A percentile compares a stretch with the other conserved stretches of the same genome.
Conservation (phyloP, 2,797 vertebrate genomes). For the Ctenochaetus hawaiiensis region DNA sequence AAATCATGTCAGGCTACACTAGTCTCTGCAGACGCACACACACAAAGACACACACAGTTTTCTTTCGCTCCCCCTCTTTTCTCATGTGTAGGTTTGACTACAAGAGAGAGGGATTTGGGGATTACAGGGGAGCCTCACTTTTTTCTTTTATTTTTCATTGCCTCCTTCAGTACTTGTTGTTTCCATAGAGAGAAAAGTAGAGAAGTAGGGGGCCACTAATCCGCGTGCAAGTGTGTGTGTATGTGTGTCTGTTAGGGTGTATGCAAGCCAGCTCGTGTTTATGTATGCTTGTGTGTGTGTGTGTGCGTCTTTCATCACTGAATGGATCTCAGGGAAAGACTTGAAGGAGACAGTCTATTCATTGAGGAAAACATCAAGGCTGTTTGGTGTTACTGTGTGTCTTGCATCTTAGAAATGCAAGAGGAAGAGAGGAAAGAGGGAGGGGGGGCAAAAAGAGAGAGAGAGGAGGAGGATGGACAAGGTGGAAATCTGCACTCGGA, state of each 20-base stretch:
- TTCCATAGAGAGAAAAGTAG: slow-evolving; percentile 64
- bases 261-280: slow-evolving; percentile 33
- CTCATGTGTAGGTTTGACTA: slow-evolving; percentile 71
- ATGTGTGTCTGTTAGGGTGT: slow-evolving; percentile 20
- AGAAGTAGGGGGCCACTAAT: slow-evolving; percentile 64
- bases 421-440: slow-evolving; percentile 29
- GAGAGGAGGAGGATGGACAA: slow-evolving; percentile 60
- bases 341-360: slow-evolving; percentile 70
- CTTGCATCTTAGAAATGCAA: slow-evolving; percentile 57
- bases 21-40: slow-evolving; percentile 70
- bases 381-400: slow-evolving; percentile 47
- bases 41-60: slow-evolving; percentile 19
- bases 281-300: slow-evolving; percentile 17
- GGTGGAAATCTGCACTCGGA: slow-evolving; percentile 75
- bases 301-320: slow-evolving; percentile 59
- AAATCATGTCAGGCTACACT: slow-evolving; percentile 83
- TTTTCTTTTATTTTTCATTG: slow-evolving; percentile 57
- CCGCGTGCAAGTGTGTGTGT: slow-evolving; percentile 33
- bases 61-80: slow-evolving; percentile 45
- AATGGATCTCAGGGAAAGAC: slow-evolving; percentile 67
- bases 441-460: slow-evolving; percentile 20
- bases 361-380: slow-evolving; percentile 71
- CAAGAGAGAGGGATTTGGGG: slow-evolving; percentile 72
- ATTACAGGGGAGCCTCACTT: slow-evolving; percentile 73
- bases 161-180: slow-evolving; percentile 72